Conservation (phyloP, 2,113 vertebrate species). For the Zosterops pallidus region DNA sequence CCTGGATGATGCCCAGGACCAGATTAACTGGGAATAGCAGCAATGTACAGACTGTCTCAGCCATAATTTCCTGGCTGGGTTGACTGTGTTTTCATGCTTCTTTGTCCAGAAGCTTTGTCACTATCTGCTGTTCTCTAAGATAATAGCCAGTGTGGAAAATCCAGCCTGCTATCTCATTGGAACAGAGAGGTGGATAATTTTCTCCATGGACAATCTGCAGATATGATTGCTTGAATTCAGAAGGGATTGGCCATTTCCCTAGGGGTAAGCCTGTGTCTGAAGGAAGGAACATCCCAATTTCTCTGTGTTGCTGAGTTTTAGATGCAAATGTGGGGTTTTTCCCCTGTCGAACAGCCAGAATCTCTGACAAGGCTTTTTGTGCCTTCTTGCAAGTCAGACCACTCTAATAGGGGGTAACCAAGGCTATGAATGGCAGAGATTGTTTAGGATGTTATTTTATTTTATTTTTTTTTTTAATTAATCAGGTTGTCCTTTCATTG, state of each 20-base stretch:
- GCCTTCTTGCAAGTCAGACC: neutral
- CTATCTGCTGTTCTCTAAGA: conserved; percentile 60
- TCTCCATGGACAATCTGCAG: conserved; percentile 41
- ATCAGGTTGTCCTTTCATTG: neutral
- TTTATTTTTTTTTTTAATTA: neutral
- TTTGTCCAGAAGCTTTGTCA: conserved; percentile 59
- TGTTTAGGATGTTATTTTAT: neutral
- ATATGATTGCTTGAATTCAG: conserved; percentile 36
- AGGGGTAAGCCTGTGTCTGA: neutral
- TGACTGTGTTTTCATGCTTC: conserved; percentile 21
- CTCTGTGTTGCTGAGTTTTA: neutral
- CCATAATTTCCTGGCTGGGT: conserved; percentile 62
- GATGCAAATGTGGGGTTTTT: neutral
- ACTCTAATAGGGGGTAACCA: neutral
- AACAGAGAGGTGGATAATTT: conserved; percentile 56
- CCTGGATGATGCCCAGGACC: conserved; percentile 53
- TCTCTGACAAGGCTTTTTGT: neutral
- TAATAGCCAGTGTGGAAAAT: conserved; percentile 63
- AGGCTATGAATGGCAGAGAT: neutral
- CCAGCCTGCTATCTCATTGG: conserved; percentile 47
- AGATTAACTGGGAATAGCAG: conserved; percentile 45
- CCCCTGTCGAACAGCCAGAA: neutral
- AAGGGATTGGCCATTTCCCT: conserved; percentile 3
- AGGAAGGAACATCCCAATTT: neutral
- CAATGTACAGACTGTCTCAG: conserved; percentile 36